Evolutionary conservation across 2,888 invertebrate genomes (phyloP), one percentile per base, ranked within the genome.

Genomic region (Sarcophaga carnaria): DNA sequence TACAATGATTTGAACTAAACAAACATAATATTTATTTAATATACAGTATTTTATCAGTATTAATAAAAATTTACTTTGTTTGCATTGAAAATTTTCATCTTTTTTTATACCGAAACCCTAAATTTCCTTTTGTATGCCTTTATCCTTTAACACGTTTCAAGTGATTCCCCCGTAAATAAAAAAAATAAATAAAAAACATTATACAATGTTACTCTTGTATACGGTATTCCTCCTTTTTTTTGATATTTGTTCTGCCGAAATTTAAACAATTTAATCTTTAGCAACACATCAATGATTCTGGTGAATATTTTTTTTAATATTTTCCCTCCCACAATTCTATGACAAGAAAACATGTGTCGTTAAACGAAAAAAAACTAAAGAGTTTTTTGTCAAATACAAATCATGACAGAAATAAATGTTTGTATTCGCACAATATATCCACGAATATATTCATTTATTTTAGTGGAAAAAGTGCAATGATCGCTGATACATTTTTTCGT

Each of bases 241-340:
- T 4, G 12, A 72, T 80, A 47, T 59, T 60, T 64, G n/a, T 64
- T 27, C 69, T 3, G 4, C 63, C 62, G 14, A 79, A n/a, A 64
- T 74, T 71, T 45, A 79, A 54, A 27, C 67, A 62, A 25, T 75
- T 80, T 80, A 70, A 80, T 70, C 80, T 76, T 71, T 66, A 64
- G 75, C 17, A 84, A 66, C 64, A 76, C 70, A 80, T 76, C 75
- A 70, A 64, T 76, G 80, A 76, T 37, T 62, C 66, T 76, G 64
- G 70, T 80, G 22, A 64, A 14, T 71, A 47, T 59, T 74, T 75
- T 47, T 66, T 20, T 70, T 54, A 47, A 76, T 47, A 59, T 47
- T 76, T 64, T 71, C 20, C 59, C 20, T 49, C 2, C 17, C 54
- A 54, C 12, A 54, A 54, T 4, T 54, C 4, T 8, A 60, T 37